Base-by-base conservation (phyloP, 2,888 invertebrate species). In the Phymatocera aterrima region DNA sequence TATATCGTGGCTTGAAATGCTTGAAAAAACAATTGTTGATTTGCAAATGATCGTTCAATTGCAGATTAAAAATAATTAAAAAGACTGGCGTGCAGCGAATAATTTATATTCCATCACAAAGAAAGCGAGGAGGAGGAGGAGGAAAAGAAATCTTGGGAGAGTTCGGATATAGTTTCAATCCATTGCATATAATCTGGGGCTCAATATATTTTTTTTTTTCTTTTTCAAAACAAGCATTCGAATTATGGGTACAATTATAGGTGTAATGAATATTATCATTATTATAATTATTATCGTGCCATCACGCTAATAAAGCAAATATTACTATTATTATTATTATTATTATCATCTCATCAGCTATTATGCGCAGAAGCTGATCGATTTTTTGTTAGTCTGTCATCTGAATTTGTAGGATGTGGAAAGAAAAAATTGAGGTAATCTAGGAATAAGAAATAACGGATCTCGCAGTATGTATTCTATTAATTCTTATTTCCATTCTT, bases 1-100 rank as follows among this genome's bases (percentile, higher is more conserved):
- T 68, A 85, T 88, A 24, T 90, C 90, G 57, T 90, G 90, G 90
- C 85, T 91, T 31, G 90, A 90, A 78, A 89, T 89, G 87, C 85
- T 91, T 77, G 91, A 91, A 81, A 90, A 90, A 81, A 91, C 91
- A 74, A 90, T 91, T 79, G 82, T 85, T 48, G 90, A 89, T 83
- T 83, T 91, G 54, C 90, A 90, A 80, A 86, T 88, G 84, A 88
- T 89, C 80, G 90, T 90, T 83, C 87, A 89, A 84, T 86, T 90
- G 81, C 89, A 90, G 85, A 83, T 84, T 74, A 88, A 88, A 80
- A 88, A 84, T 82, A 82, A 82, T 81, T 72, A 57, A 64, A 68
- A 61, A 68, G 24, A 68, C 68, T 68, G 46, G 31, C 10, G 6
- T 48, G n/a, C 31, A 28, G 31, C 18, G 6, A 10, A 34, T 64